phyloP scores from a whole-genome alignment of 2,113 vertebrate genomes.

The Bubo scandiacus region DNA sequence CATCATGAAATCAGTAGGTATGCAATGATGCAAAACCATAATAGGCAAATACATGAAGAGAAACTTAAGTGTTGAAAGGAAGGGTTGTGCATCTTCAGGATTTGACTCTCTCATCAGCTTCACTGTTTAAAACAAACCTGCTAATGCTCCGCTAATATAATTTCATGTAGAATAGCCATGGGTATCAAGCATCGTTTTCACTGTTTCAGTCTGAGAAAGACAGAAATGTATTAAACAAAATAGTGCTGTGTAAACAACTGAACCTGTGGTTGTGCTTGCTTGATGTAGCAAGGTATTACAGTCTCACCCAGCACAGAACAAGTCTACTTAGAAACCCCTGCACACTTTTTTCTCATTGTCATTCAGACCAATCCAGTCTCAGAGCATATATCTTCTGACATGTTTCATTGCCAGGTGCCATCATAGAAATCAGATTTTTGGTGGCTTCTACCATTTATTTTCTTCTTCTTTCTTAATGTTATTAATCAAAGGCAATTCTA shows the following conservation, averaged over 20 bases:
- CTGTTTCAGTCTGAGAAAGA: not conserved
- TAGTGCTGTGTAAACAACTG: not conserved
- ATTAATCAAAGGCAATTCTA: constrained; percentile 20
- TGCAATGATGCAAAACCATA: not conserved
- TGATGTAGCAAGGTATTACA: not conserved
- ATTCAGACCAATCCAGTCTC: not conserved
- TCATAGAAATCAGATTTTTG: constrained; percentile 9
- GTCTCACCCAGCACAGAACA: not conserved
- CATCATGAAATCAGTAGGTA: not conserved
- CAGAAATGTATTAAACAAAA: not conserved
- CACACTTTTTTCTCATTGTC: not conserved
- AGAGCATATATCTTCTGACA: not conserved
- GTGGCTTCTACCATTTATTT: not conserved
- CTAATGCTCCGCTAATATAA: not conserved
- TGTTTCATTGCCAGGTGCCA: not conserved
- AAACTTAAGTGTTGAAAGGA: not conserved
- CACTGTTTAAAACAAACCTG: not conserved
- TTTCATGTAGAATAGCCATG: not conserved
- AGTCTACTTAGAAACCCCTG: constrained; percentile 3
- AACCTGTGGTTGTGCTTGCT: not conserved
- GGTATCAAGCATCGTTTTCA: not conserved
- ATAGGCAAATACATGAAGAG: not conserved
- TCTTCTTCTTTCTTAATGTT: not conserved
- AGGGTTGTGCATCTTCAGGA: not conserved
- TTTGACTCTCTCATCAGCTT: not conserved